Evolutionary conservation across 2,888 invertebrate genomes (phyloP), one percentile per base, ranked within the genome.

Genomic region (Oligia fasciuncula): DNA sequence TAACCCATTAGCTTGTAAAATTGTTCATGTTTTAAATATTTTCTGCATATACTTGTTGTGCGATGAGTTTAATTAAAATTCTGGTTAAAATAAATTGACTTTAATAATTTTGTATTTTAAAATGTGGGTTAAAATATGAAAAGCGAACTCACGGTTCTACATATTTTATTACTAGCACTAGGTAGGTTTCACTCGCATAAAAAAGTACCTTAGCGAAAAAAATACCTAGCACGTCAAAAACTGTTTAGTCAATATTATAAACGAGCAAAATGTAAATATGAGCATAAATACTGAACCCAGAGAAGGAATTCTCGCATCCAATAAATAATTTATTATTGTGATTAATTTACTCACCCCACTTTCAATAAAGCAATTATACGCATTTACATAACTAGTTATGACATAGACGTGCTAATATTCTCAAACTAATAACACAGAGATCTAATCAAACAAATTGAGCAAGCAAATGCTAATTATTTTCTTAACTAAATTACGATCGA

Each of bases 401-500:
- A 51, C 23, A 43, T 29, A 19, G n/a, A n/a, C 65, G n/a, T 13
- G n/a, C 14, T 35, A 79, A 54, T 49, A 57, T 49, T 46, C 23
- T 54, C 51, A 65, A 6, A 57, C 43, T 46, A 40, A 60, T 60
- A 74, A 74, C 65, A 65, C 51, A 43, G 17, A 65, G 67, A 81
- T 81, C 23, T 63, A 74, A 77, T 84, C 81, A 68, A 60, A 51
- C 35, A 74, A 23, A 62, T 17, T 29, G 54, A 74, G 54, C 35
- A 51, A 73, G 23, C 29, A 62, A 81, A 80, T 66, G 63, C 70
- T 77, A 85, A 84, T 85, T 85, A 74, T 72, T 81, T 83, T 81
- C 71, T 77, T 81, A 85, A 74, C 71, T 73, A 68, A 69, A 84
- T 68, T 77, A 76, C 76, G 13, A 85, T 77, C 63, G n/a, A 63